phyloP scores from a whole-genome alignment of 2,113 vertebrate genomes.

The Sturnus vulgaris region DNA sequence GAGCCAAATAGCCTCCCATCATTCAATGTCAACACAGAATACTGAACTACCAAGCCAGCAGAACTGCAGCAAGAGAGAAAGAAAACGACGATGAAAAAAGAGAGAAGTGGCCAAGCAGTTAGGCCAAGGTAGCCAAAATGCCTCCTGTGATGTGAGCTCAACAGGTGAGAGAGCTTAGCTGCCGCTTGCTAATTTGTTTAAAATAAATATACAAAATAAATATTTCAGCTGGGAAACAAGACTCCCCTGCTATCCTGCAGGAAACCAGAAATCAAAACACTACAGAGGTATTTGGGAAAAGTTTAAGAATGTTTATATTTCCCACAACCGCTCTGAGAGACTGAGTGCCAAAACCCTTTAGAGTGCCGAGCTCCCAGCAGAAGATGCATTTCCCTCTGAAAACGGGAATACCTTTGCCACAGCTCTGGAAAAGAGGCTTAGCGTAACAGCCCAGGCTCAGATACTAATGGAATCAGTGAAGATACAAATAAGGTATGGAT shows the following conservation, averaged over 20 bases:
- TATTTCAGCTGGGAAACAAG: not conserved
- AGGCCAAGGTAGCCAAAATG: not conserved
- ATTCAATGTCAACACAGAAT: not conserved
- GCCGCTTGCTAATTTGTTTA: not conserved
- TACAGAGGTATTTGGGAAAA: not conserved
- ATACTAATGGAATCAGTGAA: conserved; percentile 3
- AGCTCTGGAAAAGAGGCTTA: conserved; percentile 15
- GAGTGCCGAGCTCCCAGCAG: not conserved
- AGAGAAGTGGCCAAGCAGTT: not conserved
- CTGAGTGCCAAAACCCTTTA: not conserved
- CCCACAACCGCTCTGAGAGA: not conserved
- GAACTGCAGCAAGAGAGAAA: not conserved
- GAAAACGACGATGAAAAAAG: not conserved
- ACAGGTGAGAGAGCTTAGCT: rapidly evolving
- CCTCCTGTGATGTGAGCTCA: not conserved
- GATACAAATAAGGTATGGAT: not conserved
- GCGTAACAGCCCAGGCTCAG: not conserved
- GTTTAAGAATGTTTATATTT: not conserved
- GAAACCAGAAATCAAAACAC: not conserved
- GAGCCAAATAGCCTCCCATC: not conserved
- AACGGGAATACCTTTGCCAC: not conserved
- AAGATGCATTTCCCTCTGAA: not conserved
- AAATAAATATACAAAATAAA: not conserved
- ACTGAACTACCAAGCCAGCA: not conserved
- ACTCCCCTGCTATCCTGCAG: not conserved